Evolutionary conservation across 2,797 vertebrate genomes (phyloP), one percentile per base, ranked within the genome.

Genomic region (Thaleichthys pacificus): DNA sequence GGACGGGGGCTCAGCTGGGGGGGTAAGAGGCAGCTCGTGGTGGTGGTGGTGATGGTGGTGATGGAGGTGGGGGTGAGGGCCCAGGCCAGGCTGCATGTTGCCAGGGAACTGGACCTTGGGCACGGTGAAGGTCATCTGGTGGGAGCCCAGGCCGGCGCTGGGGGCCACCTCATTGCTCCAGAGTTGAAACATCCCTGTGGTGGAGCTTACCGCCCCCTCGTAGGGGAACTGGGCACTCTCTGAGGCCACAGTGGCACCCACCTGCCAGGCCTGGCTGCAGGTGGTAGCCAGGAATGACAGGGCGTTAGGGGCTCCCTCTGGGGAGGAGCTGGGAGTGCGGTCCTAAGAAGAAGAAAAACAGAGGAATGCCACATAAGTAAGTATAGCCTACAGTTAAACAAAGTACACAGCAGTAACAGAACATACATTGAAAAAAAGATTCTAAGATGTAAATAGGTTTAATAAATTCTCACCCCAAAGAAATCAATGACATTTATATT

Each of bases 11-110:
- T 95, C 92, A 0, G 95, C 95, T 0, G 95, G 94, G 24, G 95
- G 95, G 1, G 95, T 95, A 70, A 95, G 94, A 82, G 95, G 93
- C 68, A 95, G 91, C 82, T 95, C 93, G 14, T 95, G 94, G 81
- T 94, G 94, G 82, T 93, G 88, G 72, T 85, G 93, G 73, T 93
- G 93, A 22, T 89, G 91, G n/a, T 90, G 93, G n/a, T 93, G 93
- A 58, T 93, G 93, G 35, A 92, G 93, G 71, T 84, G 86, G 0
- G 83, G 49, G 35, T 83, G 85, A 2, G 85, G 47, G 35, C 91
- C 87, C 80, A 93, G 80, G 38, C 89, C 70, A 4, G 91, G 84
- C 85, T 94, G 94, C 86, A 93, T 85, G 83, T 94, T 93, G 71
- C 93, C 84, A 0, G 94, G 89, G 77, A 95, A 95, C 82, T 93